Percentiles rank a stretch among this genome's conserved stretches.
phyloP scores from a whole-genome alignment of 2,113 vertebrate species.

The Dissostichus mawsoni region DNA sequence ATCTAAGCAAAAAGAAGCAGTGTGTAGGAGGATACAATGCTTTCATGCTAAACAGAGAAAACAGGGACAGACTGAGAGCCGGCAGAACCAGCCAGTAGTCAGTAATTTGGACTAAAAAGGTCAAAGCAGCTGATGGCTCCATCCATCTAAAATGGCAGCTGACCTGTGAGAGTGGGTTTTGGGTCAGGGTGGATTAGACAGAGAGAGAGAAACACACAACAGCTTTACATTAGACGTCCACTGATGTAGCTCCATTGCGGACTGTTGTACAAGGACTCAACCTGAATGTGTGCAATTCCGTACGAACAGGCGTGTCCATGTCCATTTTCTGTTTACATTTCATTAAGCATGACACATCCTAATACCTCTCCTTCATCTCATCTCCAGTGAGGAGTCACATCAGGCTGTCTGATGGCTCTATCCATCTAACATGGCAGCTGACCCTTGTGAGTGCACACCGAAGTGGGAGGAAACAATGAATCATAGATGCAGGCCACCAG shows the following conservation, averaged over 20 bases:
- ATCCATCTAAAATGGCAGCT: conserved; percentile 80
- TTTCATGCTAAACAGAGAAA: not conserved
- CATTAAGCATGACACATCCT: conserved; percentile 23
- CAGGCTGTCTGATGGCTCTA: conserved; percentile 28
- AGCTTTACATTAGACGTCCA: not conserved
- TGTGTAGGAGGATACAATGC: not conserved
- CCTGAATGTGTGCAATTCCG: not conserved
- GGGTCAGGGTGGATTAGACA: conserved; percentile 51
- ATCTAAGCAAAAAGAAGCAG: not conserved
- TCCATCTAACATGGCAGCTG: conserved; percentile 38
- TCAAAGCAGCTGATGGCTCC: conserved; percentile 76
- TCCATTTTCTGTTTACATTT: conserved; percentile 40
- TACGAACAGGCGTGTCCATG: not conserved
- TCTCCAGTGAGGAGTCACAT: conserved; percentile 24
- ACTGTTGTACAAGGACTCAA: not conserved
- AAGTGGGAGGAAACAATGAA: not conserved
- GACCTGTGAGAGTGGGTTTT: conserved; percentile 66
- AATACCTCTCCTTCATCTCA: conserved; percentile 35
- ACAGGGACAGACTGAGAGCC: conserved; percentile 14
- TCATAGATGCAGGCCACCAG: not conserved
- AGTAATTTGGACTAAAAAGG: conserved; percentile 75
- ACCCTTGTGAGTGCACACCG: not conserved
- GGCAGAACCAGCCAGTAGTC: conserved; percentile 37
- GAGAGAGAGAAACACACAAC: conserved; percentile 14
- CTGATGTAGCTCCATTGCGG: not conserved